Base-by-base conservation (phyloP, 2,113 vertebrate genomes). In the Cyprinodon brontotheroides region DNA sequence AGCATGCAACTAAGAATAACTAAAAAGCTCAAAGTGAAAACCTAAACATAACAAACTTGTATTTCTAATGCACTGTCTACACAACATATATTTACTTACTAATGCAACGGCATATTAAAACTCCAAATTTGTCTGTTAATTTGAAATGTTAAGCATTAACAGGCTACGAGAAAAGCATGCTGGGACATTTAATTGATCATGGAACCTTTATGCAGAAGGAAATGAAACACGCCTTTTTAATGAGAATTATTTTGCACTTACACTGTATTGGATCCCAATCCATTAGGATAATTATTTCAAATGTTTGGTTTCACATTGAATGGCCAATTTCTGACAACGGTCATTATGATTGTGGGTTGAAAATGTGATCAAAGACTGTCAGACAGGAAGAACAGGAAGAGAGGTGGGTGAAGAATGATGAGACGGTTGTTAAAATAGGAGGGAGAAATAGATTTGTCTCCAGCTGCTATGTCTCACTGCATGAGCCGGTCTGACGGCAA, bases 361-460 rank as follows among this genome's bases (percentile, higher is more conserved):
- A 75, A 72, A 62, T 64, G 78, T 72, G 81, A 75, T 83, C 82
- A 83, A 69, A 76, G 29, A 61, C 74, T 75, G 79, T 74, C 72
- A 78, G 59, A 66, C 75, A 3, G 70, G 15, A 79, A 60, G 71
- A 63, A 72, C 20, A 47, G 72, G 64, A 59, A 14, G 69, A 50
- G 63, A 70, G 48, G 73, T 60, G 62, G 72, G 79, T 62, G 79
- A 72, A 74, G 43, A 75, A 61, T 68, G 77, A 70, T 61, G 22
- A 68, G 77, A 38, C 20, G 72, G 75, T 39, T 69, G 50, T 41
- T 65, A 61, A 14, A 14, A 69, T 68, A 63, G 38, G 78, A 22
- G 61, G 76, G 75, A 75, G 77, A 80, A 90, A 92, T 92, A 92
- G 92, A 93, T 94, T 93, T 91, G 90, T 91, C 90, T 93, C 86